Percentiles rank a stretch among this genome's conserved stretches.
These are phyloP conservation scores for Spinibarbus caldwelli DNA, from an alignment of 2,797 vertebrate species.

Conservation along the genomic window DNA sequence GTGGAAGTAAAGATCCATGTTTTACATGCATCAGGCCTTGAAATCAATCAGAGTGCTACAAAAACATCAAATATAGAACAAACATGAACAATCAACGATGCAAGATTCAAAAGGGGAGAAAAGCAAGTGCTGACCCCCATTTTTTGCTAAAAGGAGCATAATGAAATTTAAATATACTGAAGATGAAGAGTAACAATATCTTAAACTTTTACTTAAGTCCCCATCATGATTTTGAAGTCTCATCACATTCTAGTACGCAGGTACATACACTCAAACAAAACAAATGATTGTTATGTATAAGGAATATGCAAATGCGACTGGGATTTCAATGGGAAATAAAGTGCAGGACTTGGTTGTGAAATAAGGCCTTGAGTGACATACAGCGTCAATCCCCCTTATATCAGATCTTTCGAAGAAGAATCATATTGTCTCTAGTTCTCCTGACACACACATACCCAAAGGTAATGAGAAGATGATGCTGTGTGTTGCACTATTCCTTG, in stretches of 20 bases:
- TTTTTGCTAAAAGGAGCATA: background rate
- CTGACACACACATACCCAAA: background rate
- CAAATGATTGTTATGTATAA: background rate
- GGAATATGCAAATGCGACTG: background rate
- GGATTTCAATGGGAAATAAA: background rate
- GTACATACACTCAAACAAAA: background rate
- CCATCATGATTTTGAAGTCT: background rate
- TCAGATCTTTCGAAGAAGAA: background rate
- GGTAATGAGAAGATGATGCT: background rate
- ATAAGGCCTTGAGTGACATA: slow-evolving; percentile 20
- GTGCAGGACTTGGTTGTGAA: background rate
- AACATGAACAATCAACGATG: background rate
- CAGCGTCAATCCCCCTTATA: background rate
- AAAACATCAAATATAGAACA: background rate
- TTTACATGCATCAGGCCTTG: background rate
- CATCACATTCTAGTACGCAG: background rate
- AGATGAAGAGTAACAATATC: background rate
- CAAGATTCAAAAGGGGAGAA: background rate
- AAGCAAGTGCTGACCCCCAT: background rate
- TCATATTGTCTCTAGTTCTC: background rate
- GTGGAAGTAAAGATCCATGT: background rate
- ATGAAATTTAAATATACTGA: background rate
- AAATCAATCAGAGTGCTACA: background rate
- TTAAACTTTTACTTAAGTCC: background rate
- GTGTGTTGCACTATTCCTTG: slow-evolving; percentile 81